These are phyloP conservation scores for Biston betularia DNA, from an alignment of 2,888 invertebrate species.

Conservation along the genomic window DNA sequence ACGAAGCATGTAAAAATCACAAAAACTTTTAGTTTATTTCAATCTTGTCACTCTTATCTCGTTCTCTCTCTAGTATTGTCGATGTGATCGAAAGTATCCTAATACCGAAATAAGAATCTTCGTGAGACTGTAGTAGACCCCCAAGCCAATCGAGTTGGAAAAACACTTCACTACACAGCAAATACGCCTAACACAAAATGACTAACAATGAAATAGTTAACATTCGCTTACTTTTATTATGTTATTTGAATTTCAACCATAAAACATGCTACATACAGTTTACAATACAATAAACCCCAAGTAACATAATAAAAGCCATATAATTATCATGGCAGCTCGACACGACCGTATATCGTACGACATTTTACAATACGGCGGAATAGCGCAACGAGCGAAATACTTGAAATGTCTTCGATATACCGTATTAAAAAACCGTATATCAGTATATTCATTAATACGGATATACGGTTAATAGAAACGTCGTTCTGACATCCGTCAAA, in stretches of 20 bases:
- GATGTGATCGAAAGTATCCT: too few species aligned
- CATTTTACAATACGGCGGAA: conserved; percentile 18
- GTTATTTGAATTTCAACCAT: conserved; percentile 58
- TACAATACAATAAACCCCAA: conserved; percentile 15
- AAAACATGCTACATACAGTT: conserved; percentile 28
- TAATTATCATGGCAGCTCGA: conserved; percentile 71
- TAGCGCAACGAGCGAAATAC: conserved; percentile 36
- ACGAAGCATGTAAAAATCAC: background rate
- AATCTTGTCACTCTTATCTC: too few species aligned
- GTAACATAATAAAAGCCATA: conserved; percentile 22
- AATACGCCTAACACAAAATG: conserved; percentile 71
- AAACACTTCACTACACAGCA: conserved; percentile 50
- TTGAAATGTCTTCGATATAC: conserved; percentile 9
- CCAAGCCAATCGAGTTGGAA: conserved; percentile 36
- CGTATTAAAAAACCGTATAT: conserved; percentile 2
- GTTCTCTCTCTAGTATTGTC: too few species aligned
- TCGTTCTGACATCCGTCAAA: background rate
- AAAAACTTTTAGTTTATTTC: too few species aligned
- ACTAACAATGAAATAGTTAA: conserved; percentile 62
- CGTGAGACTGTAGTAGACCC: too few species aligned
- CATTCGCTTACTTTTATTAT: conserved; percentile 40
- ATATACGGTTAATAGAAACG: background rate
- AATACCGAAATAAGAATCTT: too few species aligned
- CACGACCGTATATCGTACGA: conserved; percentile 57
- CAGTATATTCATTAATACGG: background rate